Conservation (phyloP, 92 coral and sea anemone species). For the Phenganax subtilis region DNA sequence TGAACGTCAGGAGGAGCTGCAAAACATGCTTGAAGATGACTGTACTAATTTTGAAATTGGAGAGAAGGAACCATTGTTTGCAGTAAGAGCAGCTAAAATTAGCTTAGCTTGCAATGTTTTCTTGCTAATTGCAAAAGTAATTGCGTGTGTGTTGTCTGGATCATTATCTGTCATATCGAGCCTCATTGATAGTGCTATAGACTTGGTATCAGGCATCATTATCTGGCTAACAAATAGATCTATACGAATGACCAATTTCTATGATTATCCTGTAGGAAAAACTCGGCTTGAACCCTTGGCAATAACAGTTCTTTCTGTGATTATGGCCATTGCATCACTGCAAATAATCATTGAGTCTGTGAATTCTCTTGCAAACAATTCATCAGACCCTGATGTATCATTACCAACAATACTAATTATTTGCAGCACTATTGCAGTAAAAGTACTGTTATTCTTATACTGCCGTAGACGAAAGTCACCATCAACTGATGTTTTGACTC, state of each 20-base stretch:
- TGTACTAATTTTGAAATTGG: not conserved
- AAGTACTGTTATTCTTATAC: constrained; percentile 60
- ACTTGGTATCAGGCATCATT: constrained; percentile 73
- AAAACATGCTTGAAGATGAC: constrained; percentile 50
- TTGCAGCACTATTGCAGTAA: constrained; percentile 54
- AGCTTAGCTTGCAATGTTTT: constrained; percentile 67
- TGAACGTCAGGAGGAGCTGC: constrained; percentile 60
- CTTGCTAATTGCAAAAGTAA: constrained; percentile 65
- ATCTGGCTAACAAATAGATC: constrained; percentile 82
- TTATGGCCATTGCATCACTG: constrained; percentile 92
- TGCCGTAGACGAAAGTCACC: constrained; percentile 60
- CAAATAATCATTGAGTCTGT: constrained; percentile 76
- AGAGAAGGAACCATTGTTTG: not conserved
- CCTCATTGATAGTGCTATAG: constrained; percentile 89
- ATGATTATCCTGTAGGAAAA: constrained; percentile 89
- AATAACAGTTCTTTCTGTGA: constrained; percentile 75
- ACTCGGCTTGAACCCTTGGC: constrained; percentile 83
- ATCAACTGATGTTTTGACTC: constrained; percentile 67
- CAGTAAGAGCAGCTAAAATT: constrained; percentile 55
- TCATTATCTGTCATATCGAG: constrained; percentile 96
- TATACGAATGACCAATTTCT: constrained; percentile 73
- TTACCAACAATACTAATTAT: constrained; percentile 67
- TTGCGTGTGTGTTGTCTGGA: constrained; percentile 81
- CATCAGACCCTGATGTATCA: constrained; percentile 66
- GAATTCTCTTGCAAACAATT: constrained; percentile 52